Evolutionary conservation across 2,888 invertebrate species (phyloP).

Genomic region (Xestobium rufovillosum): DNA sequence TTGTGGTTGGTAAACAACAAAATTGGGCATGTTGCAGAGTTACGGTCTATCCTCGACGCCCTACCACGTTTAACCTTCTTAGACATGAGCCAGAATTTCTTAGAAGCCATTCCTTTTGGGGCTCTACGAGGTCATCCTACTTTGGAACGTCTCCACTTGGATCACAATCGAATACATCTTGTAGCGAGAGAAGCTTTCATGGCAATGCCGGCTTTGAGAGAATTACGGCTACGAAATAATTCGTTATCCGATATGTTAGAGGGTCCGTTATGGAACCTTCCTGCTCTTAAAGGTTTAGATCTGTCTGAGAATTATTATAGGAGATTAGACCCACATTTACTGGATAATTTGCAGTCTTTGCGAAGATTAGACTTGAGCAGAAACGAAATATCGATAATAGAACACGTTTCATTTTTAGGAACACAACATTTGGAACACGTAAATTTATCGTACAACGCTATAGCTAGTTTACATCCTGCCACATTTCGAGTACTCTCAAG

Average conservation of each 20-base stretch:
- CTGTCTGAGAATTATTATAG: constrained; percentile 68
- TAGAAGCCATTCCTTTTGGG: constrained; percentile 71
- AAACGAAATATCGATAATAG: constrained; percentile 62
- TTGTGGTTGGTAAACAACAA: constrained; percentile 69
- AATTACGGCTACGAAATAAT: constrained; percentile 75
- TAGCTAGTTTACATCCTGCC: constrained; percentile 63
- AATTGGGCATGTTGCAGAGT: constrained; percentile 65
- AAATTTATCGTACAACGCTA: constrained; percentile 69
- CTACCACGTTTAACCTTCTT: constrained; percentile 69
- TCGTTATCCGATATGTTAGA: constrained; percentile 66
- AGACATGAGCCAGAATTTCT: constrained; percentile 69
- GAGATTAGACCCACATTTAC: constrained; percentile 61
- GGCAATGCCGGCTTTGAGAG: constrained; percentile 76
- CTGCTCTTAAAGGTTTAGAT: constrained; percentile 76
- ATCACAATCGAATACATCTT: constrained; percentile 66
- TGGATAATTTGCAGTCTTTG: constrained; percentile 67
- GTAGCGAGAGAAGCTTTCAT: constrained; percentile 74
- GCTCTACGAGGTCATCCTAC: constrained; percentile 72
- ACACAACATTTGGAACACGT: constrained; percentile 68
- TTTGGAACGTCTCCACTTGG: constrained; percentile 71
- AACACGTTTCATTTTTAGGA: constrained; percentile 65
- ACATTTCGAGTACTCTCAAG: constrained; percentile 68
- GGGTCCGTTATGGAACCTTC: constrained; percentile 77
- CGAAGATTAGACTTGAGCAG: constrained; percentile 69
- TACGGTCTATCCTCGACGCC: constrained; percentile 67